These are phyloP conservation scores for Mesochorus sp. DNA, from an alignment of 2,888 invertebrate genomes.

Conservation along the genomic window DNA sequence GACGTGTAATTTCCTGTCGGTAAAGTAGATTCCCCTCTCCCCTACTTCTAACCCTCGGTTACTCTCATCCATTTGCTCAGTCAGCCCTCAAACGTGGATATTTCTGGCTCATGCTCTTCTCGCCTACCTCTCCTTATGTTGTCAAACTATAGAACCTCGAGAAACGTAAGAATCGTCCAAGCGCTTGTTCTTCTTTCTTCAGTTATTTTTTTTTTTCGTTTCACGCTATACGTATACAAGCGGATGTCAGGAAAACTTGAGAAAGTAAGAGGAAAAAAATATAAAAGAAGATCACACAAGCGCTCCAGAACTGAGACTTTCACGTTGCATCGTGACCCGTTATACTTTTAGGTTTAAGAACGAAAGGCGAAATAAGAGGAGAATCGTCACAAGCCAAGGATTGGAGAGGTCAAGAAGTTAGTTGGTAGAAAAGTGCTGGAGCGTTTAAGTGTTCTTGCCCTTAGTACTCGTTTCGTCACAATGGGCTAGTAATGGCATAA, in stretches of 20 bases:
- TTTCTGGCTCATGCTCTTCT: conserved; percentile 43
- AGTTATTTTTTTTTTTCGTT: conserved; percentile 18
- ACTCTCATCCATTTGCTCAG: conserved; percentile 68
- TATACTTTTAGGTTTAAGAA: not conserved
- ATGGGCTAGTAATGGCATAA: conserved; percentile 15
- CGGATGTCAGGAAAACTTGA: not conserved
- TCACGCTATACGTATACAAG: not conserved
- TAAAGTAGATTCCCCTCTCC: conserved; percentile 70
- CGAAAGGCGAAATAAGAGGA: conserved; percentile 9
- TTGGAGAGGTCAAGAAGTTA: not conserved
- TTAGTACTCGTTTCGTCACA: not conserved
- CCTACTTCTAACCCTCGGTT: conserved; percentile 29
- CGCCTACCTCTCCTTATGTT: conserved; percentile 10
- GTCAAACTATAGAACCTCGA: not conserved
- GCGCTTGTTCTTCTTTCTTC: not conserved
- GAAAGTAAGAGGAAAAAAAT: not conserved
- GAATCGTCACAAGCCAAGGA: conserved; percentile 21
- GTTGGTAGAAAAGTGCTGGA: conserved; percentile 1
- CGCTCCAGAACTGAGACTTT: not conserved
- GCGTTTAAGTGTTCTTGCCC: conserved; percentile 13
- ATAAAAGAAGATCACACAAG: conserved; percentile 15
- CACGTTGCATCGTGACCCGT: conserved; percentile 17
- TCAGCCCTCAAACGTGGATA: conserved; percentile 67
- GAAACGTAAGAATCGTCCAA: conserved; percentile 21
- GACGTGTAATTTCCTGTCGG: conserved; percentile 80